Percentiles rank a stretch among this genome's conserved stretches.
Evolutionary conservation across 1,140 invertebrate species (phyloP).

Genomic region (Ooceraea biroi): DNA sequence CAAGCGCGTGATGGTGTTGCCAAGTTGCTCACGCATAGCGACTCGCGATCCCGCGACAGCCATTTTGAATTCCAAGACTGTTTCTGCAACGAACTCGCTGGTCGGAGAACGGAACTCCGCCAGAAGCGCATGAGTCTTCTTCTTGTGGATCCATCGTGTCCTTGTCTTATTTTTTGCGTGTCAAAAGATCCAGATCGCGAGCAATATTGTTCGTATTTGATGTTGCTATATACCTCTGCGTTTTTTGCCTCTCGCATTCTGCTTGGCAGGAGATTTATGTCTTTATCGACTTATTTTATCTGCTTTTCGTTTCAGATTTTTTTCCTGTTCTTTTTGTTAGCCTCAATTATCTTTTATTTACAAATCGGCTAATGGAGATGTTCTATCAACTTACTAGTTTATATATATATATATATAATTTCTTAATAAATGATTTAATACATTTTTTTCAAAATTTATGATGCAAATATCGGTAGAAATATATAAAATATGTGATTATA

Average conservation of each 20-base stretch:
- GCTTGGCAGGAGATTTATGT: constrained; percentile 59
- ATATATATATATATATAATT: too few species aligned
- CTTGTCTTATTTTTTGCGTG: constrained; percentile 82
- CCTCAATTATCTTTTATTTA: not conserved
- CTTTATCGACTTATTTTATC: constrained; percentile 22
- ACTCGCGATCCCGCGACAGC: constrained; percentile 76
- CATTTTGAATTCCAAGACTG: constrained; percentile 85
- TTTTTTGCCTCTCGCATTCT: constrained; percentile 21
- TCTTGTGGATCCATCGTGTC: constrained; percentile 56
- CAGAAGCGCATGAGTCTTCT: constrained; percentile 26
- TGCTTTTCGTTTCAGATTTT: not conserved
- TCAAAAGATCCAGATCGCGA: constrained; percentile 79
- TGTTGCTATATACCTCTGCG: constrained; percentile 75
- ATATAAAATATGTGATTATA: too few species aligned
- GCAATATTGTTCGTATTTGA: constrained; percentile 85
- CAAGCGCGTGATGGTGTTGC: constrained; percentile 62
- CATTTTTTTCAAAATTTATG: too few species aligned
- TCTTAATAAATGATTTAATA: too few species aligned
- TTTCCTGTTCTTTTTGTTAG: not conserved
- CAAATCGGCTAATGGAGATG: too few species aligned
- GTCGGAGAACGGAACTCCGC: not conserved
- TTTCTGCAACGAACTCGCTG: constrained; percentile 66
- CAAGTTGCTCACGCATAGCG: constrained; percentile 70
- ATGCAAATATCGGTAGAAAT: too few species aligned
- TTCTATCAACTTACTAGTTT: too few species aligned